Evolutionary conservation across 1,140 invertebrate genomes (phyloP).

Genomic region (Aethina tumida): DNA sequence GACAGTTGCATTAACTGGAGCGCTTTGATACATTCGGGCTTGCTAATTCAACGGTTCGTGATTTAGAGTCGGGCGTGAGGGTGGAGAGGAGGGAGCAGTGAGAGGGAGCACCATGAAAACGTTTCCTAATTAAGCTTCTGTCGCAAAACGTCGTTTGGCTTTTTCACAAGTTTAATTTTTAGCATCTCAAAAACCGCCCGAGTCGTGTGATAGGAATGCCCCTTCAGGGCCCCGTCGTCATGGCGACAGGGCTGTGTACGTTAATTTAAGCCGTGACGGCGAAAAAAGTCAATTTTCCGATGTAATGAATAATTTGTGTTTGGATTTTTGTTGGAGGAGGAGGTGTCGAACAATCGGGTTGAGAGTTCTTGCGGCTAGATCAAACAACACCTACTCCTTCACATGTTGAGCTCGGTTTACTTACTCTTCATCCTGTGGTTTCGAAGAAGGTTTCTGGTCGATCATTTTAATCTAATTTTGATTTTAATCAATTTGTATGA

Average conservation of each 20-base stretch:
- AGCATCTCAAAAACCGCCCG: conserved; percentile 29
- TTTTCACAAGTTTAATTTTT: conserved; percentile 35
- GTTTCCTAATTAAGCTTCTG: conserved; percentile 40
- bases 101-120: conserved; percentile 34
- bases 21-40: too few relatives aligned
- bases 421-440: too few relatives aligned
- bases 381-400: too few relatives aligned
- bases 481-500: too few relatives aligned
- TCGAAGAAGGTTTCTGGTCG: too few relatives aligned
- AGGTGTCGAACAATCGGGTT: conserved; percentile 16
- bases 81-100: too few relatives aligned
- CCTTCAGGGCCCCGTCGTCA: conserved; percentile 17
- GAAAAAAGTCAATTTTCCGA: conserved; percentile 30
- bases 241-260: conserved; percentile 14
- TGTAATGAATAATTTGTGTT: conserved; percentile 28
- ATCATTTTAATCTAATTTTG: too few relatives aligned
- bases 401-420: too few relatives aligned
- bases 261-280: conserved; percentile 1
- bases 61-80: conserved; percentile 34
- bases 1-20: too few relatives aligned
- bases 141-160: conserved; percentile 35
- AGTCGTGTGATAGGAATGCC: conserved; percentile 16
- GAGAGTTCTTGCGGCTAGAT: conserved; percentile 2
- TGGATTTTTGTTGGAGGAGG: conserved; percentile 20
- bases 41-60: conserved; percentile 32